phyloP scores from a whole-genome alignment of 2,113 vertebrate genomes.

The Varanus salvator region DNA sequence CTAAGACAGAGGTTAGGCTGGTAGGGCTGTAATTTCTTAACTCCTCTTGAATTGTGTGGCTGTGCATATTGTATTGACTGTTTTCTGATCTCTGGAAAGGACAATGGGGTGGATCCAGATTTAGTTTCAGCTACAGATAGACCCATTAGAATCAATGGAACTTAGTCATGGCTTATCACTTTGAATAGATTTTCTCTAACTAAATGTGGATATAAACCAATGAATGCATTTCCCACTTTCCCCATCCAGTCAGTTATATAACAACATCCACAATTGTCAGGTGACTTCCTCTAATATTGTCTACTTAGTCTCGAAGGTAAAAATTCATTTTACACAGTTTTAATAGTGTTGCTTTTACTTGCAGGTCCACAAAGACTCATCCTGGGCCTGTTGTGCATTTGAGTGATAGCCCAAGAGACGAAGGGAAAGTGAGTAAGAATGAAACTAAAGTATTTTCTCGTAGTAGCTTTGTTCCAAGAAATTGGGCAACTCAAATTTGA shows the following conservation, averaged over 20 bases:
- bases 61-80: background rate
- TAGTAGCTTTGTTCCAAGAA: background rate
- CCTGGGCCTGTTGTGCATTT: slow-evolving; percentile 97
- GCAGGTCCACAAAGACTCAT: slow-evolving; percentile 96
- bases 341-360: slow-evolving; percentile 65
- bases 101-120: too few relatives aligned
- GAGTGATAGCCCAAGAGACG: slow-evolving; percentile 97
- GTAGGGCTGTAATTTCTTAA: too few relatives aligned
- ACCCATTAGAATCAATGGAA: too few relatives aligned
- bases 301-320: background rate
- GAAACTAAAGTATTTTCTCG: background rate
- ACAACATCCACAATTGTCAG: background rate
- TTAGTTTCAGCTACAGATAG: too few relatives aligned
- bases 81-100: background rate
- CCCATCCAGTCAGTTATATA: background rate
- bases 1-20: too few relatives aligned
- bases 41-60: too few relatives aligned
- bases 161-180: too few relatives aligned
- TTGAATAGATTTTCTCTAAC: too few relatives aligned
- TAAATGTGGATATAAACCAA: background rate
- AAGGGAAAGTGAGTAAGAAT: slow-evolving; percentile 91
- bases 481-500: background rate
- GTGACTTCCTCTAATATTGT: background rate
- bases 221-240: background rate
- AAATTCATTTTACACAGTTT: slow-evolving; percentile 19